Base-by-base conservation (phyloP, 2,888 invertebrate species). In the Leptopilina syphax region DNA sequence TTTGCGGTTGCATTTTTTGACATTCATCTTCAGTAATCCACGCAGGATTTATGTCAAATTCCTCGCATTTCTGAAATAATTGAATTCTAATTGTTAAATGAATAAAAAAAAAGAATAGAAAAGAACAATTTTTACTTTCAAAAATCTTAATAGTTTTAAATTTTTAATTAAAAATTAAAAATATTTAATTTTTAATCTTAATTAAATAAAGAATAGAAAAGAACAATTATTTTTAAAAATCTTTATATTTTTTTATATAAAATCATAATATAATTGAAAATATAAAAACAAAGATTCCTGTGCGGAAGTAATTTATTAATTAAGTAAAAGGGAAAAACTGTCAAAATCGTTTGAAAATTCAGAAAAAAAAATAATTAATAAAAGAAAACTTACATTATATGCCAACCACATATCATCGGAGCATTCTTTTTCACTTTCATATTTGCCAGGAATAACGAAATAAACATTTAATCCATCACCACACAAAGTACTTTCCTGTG, bases 11-110 rank as follows among this genome's bases (percentile, higher is more conserved):
- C 6, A 94, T 91, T 12, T 91, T 87, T 0, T 93, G 92, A 82
- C 95, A 95, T 13, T 95, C 93, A 4, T 92, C 91, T 87, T 96
- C 95, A 10, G 93, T 93, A 1, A 96, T 93, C 95, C 97, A 97
- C 54, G 89, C 89, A 0, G 95, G 94, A 82, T 92, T 91, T 0
- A 95, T 92, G 2, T 94, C 94, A 84, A 94, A 94, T 84, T 95
- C 94, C 79, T 93, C 92, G 86, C 94, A 95, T 81, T 93, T 92
- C 95, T 95, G 83, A 73, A 91, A 88, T 76, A 79, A 82, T 18
- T 18, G 18, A 18, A 18, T 18, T 18, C 18, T 18, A 18, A 18
- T 18, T 18, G 18, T 18, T 18, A 18, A 18, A 18, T 18, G 18
- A 18, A 18, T 18, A 18, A 18, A 18, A 18, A 18, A 18, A 18